Percentiles rank a stretch among this genome's conserved stretches.
Evolutionary conservation across 2,888 invertebrate species (phyloP).

Genomic region (Elaeidobius kamerunicus): DNA sequence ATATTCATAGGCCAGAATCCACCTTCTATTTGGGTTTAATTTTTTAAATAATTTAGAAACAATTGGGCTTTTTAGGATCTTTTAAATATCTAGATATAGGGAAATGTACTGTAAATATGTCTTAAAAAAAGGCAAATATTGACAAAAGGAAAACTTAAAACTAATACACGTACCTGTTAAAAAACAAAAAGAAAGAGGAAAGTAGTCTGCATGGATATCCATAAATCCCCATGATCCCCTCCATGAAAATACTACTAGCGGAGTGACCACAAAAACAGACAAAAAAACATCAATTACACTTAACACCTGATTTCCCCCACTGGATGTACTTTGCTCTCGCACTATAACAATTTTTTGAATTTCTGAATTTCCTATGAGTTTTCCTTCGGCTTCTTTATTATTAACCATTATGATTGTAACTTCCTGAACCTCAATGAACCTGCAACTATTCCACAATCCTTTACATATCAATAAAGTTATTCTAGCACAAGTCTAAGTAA

Average conservation of each 20-base stretch:
- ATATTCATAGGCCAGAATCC: too few species aligned
- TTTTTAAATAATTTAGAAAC: too few species aligned
- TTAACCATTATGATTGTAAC: slow-evolving; percentile 4
- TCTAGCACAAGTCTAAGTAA: not conserved
- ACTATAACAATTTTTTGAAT: slow-evolving; percentile 22
- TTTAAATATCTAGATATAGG: too few species aligned
- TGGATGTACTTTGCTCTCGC: slow-evolving; percentile 6
- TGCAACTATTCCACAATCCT: not conserved
- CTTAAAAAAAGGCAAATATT: too few species aligned
- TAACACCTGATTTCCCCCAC: slow-evolving; percentile 10
- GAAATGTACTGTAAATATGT: too few species aligned
- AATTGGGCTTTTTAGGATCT: too few species aligned
- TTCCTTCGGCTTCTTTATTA: not conserved
- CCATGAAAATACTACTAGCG: slow-evolving; percentile 26
- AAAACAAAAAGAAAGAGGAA: slow-evolving; percentile 23
- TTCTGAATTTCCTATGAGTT: slow-evolving; percentile 2
- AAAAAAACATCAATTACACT: slow-evolving; percentile 28
- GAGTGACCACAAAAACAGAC: slow-evolving; percentile 27
- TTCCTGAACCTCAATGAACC: not conserved
- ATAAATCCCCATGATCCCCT: slow-evolving; percentile 25
- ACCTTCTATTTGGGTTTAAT: too few species aligned
- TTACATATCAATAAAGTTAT: not conserved
- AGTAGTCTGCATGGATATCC: slow-evolving; percentile 25
- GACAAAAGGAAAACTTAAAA: slow-evolving; percentile 1
- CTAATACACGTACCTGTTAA: slow-evolving; percentile 17